Conservation (phyloP, 1,140 invertebrate genomes). For the Cydia pomonella region DNA sequence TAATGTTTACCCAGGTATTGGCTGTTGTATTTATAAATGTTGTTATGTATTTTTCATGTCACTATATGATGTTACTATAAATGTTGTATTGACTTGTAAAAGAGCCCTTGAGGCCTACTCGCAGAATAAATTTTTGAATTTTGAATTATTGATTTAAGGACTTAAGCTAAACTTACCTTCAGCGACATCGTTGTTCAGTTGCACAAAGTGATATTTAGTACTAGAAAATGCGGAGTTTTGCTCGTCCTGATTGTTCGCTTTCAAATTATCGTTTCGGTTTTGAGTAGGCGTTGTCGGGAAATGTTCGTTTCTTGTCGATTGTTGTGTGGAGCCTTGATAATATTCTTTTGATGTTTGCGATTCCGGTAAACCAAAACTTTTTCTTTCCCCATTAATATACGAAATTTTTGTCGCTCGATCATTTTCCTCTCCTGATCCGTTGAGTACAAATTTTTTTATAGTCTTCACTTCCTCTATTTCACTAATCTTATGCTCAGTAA, state of each 20-base stretch:
- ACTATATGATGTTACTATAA: too few species aligned
- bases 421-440: conserved; percentile 53
- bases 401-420: background rate
- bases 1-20: too few species aligned
- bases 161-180: conserved; percentile 43
- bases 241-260: conserved; percentile 40
- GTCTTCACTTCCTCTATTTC: conserved; percentile 78
- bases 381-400: conserved; percentile 19
- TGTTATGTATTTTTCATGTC: too few species aligned
- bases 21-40: too few species aligned
- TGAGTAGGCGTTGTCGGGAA: conserved; percentile 37
- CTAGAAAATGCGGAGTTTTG: conserved; percentile 34
- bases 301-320: conserved; percentile 38
- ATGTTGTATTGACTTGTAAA: too few species aligned
- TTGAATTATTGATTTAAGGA: background rate
- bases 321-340: conserved; percentile 19
- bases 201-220: conserved; percentile 37
- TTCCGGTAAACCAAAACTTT: conserved; percentile 7
- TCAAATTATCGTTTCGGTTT: conserved; percentile 42
- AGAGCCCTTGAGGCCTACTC: too few species aligned
- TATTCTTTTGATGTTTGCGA: conserved; percentile 2
- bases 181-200: conserved; percentile 38
- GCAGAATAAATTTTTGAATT: too few species aligned
- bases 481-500: conserved; percentile 73
- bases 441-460: conserved; percentile 73